Conservation (phyloP, 2,888 invertebrate genomes). For the Gymnoscelis rufifasciata region DNA sequence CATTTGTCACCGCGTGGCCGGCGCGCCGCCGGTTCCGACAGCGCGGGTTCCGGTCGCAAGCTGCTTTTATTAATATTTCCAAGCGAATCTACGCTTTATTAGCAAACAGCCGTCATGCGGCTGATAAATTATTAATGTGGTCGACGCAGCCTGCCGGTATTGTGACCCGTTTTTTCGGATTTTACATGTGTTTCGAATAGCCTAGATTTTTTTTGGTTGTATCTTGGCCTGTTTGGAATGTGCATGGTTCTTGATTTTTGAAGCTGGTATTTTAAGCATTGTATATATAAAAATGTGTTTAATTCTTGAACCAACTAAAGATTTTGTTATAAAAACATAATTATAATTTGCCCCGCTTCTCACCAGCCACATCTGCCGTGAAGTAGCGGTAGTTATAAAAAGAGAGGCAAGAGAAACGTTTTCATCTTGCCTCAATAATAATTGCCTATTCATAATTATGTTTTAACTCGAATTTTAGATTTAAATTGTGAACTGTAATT, state of each 20-base stretch:
- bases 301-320: too few species aligned
- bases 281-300: too few species aligned
- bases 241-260: neutral
- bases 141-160: conserved; percentile 61
- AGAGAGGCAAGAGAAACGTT: too few species aligned
- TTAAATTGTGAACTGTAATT: too few species aligned
- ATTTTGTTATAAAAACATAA: too few species aligned
- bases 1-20: conserved; percentile 68
- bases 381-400: too few species aligned
- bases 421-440: too few species aligned
- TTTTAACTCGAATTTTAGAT: too few species aligned
- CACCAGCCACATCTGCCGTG: too few species aligned
- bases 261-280: neutral
- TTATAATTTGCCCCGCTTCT: too few species aligned
- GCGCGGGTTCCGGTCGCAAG: conserved; percentile 64
- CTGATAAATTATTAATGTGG: conserved; percentile 80
- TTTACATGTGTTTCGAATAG: conserved; percentile 38
- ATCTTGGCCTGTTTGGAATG: neutral
- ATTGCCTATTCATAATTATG: too few species aligned
- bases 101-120: conserved; percentile 78
- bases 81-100: conserved; percentile 76
- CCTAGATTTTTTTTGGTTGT: conserved; percentile 17
- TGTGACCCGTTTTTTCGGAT: conserved; percentile 56
- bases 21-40: conserved; percentile 47
- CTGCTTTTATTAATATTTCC: conserved; percentile 79